Evolutionary conservation across 2,888 invertebrate species (phyloP).

Genomic region (Eupsilia transversa): DNA sequence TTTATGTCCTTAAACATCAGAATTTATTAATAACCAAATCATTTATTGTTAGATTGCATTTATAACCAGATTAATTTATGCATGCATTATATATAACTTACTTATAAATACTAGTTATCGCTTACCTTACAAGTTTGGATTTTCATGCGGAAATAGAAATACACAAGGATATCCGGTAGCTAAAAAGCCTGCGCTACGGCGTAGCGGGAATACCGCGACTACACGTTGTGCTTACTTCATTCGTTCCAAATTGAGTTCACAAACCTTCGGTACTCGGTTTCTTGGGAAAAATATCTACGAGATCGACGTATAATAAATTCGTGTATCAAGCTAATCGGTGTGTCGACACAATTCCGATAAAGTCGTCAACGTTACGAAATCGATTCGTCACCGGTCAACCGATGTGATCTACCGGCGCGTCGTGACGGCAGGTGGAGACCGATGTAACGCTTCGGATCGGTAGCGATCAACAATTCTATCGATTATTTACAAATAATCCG

Average conservation of each 20-base stretch:
- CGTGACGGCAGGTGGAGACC: conserved; percentile 82
- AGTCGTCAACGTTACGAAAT: conserved; percentile 85
- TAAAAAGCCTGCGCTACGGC: conserved; percentile 21
- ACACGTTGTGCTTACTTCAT: conserved; percentile 8
- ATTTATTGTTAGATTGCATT: conserved; percentile 30
- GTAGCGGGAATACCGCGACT: conserved; percentile 25
- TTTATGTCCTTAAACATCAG: conserved; percentile 32
- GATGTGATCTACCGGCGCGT: conserved; percentile 84
- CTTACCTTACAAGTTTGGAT: conserved; percentile 31
- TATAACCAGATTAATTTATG: conserved; percentile 24
- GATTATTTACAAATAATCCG: conserved; percentile 86
- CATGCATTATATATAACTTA: conserved; percentile 20
- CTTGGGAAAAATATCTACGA: conserved; percentile 62
- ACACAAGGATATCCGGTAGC: conserved; percentile 54
- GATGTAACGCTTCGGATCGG: conserved; percentile 78
- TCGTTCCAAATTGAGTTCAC: conserved; percentile 49
- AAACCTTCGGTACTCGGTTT: conserved; percentile 46
- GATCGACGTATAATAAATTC: conserved; percentile 67
- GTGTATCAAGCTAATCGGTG: conserved; percentile 76
- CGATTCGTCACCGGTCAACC: conserved; percentile 82
- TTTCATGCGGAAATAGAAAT: conserved; percentile 53
- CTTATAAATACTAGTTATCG: conserved; percentile 2
- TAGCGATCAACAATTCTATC: conserved; percentile 80
- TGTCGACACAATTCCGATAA: conserved; percentile 83
- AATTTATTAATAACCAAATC: conserved; percentile 34